A percentile compares a stretch with the other conserved stretches of the same genome.
phyloP scores from a whole-genome alignment of 2,797 vertebrate genomes.

The Cyprinodon diabolis region DNA sequence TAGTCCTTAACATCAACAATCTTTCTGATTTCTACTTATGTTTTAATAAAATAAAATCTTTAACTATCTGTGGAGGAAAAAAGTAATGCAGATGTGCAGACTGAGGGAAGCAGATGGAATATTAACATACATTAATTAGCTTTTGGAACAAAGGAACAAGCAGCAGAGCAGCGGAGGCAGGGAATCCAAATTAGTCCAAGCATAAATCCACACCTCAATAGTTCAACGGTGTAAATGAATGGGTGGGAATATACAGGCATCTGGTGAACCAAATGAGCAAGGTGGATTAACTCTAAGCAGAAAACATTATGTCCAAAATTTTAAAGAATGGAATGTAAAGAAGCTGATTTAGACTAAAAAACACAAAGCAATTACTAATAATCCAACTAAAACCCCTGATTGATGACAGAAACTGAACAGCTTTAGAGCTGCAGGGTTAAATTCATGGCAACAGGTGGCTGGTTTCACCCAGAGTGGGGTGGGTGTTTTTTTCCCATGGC shows the following conservation, averaged over 20 bases:
- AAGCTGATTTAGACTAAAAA: not conserved
- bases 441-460: constrained; percentile 41
- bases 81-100: constrained; percentile 1
- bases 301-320: not conserved
- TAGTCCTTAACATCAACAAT: no score
- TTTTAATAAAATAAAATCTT: not conserved
- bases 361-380: not conserved
- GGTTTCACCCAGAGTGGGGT: constrained; percentile 30
- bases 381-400: not conserved
- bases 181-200: constrained; percentile 3
- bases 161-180: not conserved
- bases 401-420: not conserved
- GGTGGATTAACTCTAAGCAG: not conserved
- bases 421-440: not conserved
- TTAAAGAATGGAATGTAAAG: not conserved
- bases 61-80: not conserved
- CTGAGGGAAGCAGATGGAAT: constrained; percentile 2
- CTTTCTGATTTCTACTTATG: no score
- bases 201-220: constrained; percentile 5
- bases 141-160: not conserved
- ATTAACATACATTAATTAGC: constrained; percentile 11
- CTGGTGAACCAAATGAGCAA: not conserved
- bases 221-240: not conserved
- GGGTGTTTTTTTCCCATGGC: constrained; percentile 33
- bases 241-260: not conserved